Base-by-base conservation (phyloP, 2,797 vertebrate genomes). In the Cyprinodon diabolis region DNA sequence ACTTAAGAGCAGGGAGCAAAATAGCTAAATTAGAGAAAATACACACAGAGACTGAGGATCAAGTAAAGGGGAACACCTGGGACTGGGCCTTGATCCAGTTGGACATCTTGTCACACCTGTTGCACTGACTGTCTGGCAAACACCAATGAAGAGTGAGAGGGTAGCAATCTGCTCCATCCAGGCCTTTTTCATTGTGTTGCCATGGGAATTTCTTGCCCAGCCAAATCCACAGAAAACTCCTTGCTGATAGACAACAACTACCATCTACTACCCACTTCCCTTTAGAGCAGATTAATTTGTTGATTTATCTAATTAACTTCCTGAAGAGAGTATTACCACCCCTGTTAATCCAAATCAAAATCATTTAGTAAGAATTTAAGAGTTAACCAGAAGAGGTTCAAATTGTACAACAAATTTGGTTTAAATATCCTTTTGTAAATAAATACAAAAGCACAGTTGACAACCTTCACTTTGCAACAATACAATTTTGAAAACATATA, bases 91-190 rank as follows among this genome's bases (percentile, higher is more conserved):
- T 80, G 71, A 86, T 93, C 93, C 90, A 94, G 85, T 69, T 74
- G 77, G 91, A 89, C 91, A 92, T 92, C 87, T 92, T 92, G 88
- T 87, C 86, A 88, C 92, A 95, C 94, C 94, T 95, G 94, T 95
- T 90, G 93, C 90, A 83, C 85, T 68, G 65, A 82, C 85, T 89
- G 84, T 88, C 86, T 90, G 86, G 88, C 82, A 87, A 82, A 75
- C 77, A 25, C 1, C 1, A 72, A 72, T 76, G 79, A 78, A 75
- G 76, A 78, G 77, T 72, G 78, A 81, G 60, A 78, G 83, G 78
- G 77, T 73, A 72, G 78, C 92, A 92, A 93, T 94, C 92, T 94
- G 92, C 83, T 90, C 72, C 69, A 87, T 84, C 76, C 79, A 87
- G 86, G 80, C 84, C 84, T 86, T 84, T 83, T 90, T 76, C 63